Percentiles rank a stretch among this genome's conserved stretches.
Evolutionary conservation across 1,140 invertebrate species (phyloP).

Genomic region (Neodiprion virginianus): DNA sequence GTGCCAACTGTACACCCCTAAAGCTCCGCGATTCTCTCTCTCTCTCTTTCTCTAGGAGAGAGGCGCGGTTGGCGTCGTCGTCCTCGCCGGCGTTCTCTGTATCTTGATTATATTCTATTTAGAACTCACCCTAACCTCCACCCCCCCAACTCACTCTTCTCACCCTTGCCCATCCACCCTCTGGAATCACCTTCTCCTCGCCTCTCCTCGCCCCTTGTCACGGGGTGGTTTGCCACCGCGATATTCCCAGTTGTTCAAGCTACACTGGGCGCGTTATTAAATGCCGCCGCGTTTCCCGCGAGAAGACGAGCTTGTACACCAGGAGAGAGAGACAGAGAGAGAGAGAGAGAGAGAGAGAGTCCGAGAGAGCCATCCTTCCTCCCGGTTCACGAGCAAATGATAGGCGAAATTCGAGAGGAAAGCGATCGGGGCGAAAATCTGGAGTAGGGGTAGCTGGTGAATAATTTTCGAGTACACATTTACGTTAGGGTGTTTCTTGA

Average conservation of each 20-base stretch:
- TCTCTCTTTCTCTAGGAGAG: not conserved
- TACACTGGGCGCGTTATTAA: conserved; percentile 13
- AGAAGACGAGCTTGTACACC: not conserved
- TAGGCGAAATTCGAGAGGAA: conserved; percentile 30
- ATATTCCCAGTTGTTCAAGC: conserved; percentile 8
- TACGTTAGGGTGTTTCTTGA: no score
- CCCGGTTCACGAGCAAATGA: conserved; percentile 24
- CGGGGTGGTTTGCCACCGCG: not conserved
- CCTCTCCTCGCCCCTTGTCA: not conserved
- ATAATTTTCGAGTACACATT: no score
- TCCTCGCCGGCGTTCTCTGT: conserved; percentile 27
- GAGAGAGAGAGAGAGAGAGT: conserved; percentile 3
- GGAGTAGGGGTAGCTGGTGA: no score
- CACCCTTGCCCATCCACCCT: not conserved
- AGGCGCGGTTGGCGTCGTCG: not conserved
- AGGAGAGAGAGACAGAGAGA: not conserved
- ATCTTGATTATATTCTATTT: conserved; percentile 47
- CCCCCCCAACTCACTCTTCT: conserved; percentile 25
- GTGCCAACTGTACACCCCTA: conserved; percentile 14
- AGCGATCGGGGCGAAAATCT: not conserved
- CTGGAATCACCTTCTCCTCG: not conserved
- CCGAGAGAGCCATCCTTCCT: conserved; percentile 25
- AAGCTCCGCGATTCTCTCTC: not conserved
- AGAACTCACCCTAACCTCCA: conserved; percentile 25
- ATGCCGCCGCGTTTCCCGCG: not conserved